Percentiles rank a stretch among this genome's conserved stretches.
Conservation (phyloP, 2,888 invertebrate species). For the Melanophora roralis region DNA sequence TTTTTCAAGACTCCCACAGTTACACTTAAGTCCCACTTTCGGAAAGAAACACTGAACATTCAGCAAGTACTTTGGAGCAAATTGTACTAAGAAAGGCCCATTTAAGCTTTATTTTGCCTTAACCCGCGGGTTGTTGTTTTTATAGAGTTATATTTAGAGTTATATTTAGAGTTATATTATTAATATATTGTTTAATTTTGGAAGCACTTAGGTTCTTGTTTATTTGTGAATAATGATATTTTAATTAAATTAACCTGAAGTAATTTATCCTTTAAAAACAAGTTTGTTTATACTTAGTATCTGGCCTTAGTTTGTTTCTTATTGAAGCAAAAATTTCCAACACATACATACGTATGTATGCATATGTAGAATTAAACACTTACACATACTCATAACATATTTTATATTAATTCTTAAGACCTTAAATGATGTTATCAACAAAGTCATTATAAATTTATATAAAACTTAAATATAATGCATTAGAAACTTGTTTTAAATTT, state of each 20-base stretch:
- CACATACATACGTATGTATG: background rate
- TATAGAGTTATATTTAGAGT: no score
- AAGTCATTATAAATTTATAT: constrained; percentile 48
- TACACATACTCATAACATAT: constrained; percentile 16
- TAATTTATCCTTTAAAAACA: constrained; percentile 32
- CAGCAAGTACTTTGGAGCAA: no score
- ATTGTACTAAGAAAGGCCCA: no score
- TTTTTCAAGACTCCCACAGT: no score
- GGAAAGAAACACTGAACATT: no score
- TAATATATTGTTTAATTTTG: background rate
- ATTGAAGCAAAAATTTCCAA: background rate
- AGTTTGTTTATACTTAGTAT: constrained; percentile 30
- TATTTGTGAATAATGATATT: constrained; percentile 44
- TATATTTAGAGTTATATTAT: no score
- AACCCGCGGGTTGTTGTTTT: no score
- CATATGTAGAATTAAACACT: background rate
- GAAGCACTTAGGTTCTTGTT: constrained; percentile 17
- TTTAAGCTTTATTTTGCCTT: no score
- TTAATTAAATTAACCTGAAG: constrained; percentile 51
- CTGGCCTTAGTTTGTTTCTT: background rate
- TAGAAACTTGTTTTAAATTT: constrained; percentile 19
- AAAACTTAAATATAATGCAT: constrained; percentile 43
- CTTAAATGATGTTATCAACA: constrained; percentile 30
- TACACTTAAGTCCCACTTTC: no score
- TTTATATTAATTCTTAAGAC: constrained; percentile 1